phyloP scores from a whole-genome alignment of 2,113 vertebrate genomes.

The Brachionichthys hirsutus region DNA sequence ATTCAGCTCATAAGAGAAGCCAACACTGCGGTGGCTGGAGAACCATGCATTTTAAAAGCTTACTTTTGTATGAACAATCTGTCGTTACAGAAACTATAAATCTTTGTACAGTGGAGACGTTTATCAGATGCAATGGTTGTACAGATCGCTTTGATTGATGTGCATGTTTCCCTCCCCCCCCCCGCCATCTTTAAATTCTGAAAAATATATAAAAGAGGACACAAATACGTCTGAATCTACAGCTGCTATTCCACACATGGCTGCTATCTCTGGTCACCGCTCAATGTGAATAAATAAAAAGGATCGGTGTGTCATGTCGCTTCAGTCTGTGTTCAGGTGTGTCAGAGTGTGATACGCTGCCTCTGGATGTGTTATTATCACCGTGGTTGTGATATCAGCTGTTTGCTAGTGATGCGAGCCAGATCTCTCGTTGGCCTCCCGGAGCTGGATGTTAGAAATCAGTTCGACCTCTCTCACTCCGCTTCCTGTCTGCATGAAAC shows the following conservation, averaged over 20 bases:
- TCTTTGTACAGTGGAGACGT: conserved; percentile 68
- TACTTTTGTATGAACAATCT: conserved; percentile 69
- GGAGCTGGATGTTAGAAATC: conserved; percentile 47
- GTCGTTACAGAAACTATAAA: conserved; percentile 29
- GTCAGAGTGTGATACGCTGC: conserved; percentile 7
- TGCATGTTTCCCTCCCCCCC: conserved; percentile 68
- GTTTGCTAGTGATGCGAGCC: conserved; percentile 35
- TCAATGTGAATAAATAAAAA: conserved; percentile 70
- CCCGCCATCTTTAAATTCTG: conserved; percentile 22
- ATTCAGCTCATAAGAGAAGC: conserved; percentile 5
- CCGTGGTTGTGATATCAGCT: conserved; percentile 53
- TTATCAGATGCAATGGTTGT: conserved; percentile 58
- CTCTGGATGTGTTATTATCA: conserved; percentile 10
- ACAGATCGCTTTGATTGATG: conserved; percentile 53
- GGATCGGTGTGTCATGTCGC: conserved; percentile 43
- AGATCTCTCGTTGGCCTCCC: conserved; percentile 63
- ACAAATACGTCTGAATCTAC: conserved; percentile 12
- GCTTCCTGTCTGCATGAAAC: conserved; percentile 27
- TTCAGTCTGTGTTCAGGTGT: conserved; percentile 7
- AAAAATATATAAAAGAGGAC: conserved; percentile 13
- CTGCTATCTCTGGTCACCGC: conserved; percentile 59
- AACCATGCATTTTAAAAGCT: conserved; percentile 33
- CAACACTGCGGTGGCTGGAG: conserved; percentile 22
- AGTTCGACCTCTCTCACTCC: conserved; percentile 33
- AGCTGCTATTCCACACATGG: conserved; percentile 48